phyloP scores from a whole-genome alignment of 1,140 invertebrate species.

The Thaumatotibia leucotreta region DNA sequence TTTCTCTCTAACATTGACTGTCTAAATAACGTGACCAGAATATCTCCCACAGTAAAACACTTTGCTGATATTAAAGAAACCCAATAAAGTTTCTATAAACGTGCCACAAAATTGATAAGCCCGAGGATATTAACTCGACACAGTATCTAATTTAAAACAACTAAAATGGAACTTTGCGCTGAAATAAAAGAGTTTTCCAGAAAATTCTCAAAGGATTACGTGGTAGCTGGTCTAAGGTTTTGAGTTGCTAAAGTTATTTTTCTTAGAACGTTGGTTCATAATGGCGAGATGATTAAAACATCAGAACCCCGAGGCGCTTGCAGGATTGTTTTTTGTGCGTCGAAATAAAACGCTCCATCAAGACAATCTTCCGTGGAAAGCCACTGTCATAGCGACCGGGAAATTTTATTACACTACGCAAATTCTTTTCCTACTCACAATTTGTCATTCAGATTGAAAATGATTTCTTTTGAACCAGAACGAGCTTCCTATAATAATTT shows the following conservation, averaged over 20 bases:
- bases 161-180: background rate
- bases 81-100: background rate
- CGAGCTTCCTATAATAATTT: background rate
- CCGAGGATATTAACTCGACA: background rate
- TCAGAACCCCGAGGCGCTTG: conserved; percentile 18
- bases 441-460: conserved; percentile 6
- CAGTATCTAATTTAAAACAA: background rate
- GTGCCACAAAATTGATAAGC: background rate
- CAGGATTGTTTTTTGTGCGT: conserved; percentile 11
- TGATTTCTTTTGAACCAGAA: conserved; percentile 24
- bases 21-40: too few relatives aligned
- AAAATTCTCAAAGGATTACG: background rate
- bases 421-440: background rate
- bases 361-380: conserved; percentile 8
- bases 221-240: conserved; percentile 10
- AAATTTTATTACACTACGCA: background rate
- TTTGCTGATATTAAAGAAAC: too few relatives aligned
- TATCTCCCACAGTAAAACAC: too few relatives aligned
- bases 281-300: conserved; percentile 34
- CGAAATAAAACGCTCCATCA: conserved; percentile 13
- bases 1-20: too few relatives aligned
- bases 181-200: background rate
- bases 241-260: conserved; percentile 22
- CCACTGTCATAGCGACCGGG: background rate
- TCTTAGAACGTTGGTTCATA: conserved; percentile 18